Evolutionary conservation across 1,140 invertebrate species (phyloP), one percentile per base, ranked within the genome.

Genomic region (Bombus sibiricus): DNA sequence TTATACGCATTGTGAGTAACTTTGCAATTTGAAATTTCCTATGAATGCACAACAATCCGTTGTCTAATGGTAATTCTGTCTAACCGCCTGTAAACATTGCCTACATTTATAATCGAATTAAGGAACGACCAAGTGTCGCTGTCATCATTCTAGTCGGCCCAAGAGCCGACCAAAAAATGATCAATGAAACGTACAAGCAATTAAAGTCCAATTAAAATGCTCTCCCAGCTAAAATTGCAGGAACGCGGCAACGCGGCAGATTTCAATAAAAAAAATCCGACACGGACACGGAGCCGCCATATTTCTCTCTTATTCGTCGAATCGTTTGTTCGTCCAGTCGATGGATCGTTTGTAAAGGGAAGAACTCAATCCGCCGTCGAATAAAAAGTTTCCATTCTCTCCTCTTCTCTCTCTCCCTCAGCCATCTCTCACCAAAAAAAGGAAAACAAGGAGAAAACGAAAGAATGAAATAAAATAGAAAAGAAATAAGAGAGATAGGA

Each of bases 121-220:
- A 75, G 41, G 22, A 74, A 74, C 73, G 32, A 18, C 9, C 18
- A 53, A 34, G 15, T 10, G 22, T 34, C 32, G 18, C 32, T 53
- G 18, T 39, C 53, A 9, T 9, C n/a, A 25, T 75, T 75, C 8
- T 18, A 1, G 15, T 13, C 9, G 32, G 22, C 3, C 1, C 18
- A 32, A 41, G 28, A 41, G 71, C 34, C 25, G 28, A 28, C 13
- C 2, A 53, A 53, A 53, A 74, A 74, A 53, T 9, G n/a, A 28
- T n/a, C n/a, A 34, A 47, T 32, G 80, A 66, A 74, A 37, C 22
- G 71, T 47, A 82, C 71, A 75, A 37, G 81, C 71, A 82, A 82
- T 82, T 82, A 82, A 75, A 75, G n/a, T 75, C 72, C 81, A 82
- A 82, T 82, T 74, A 82, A 82, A 82, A 34, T 22, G 12, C 57